phyloP scores from a whole-genome alignment of 2,113 vertebrate species.

The Alligator sinensis region DNA sequence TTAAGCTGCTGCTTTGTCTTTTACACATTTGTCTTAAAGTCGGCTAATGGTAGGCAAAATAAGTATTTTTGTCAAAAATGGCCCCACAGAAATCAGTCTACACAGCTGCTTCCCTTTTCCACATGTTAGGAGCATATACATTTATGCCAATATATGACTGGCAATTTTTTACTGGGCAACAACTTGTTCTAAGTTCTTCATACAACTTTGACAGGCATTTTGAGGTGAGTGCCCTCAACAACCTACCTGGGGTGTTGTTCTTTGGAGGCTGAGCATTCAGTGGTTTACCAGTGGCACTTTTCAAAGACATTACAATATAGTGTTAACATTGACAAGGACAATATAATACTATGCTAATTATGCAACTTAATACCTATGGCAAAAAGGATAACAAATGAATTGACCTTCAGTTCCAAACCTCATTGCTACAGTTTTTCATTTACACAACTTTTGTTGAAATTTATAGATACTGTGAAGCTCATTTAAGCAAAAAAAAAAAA shows the following conservation, averaged over 20 bases:
- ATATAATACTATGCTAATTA: conserved; percentile 56
- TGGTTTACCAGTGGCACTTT: conserved; percentile 42
- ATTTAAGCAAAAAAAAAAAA: conserved; percentile 25
- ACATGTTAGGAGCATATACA: not conserved
- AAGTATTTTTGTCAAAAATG: conserved; percentile 27
- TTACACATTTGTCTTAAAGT: conserved; percentile 66
- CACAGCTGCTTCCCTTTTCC: not conserved
- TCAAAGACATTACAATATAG: conserved; percentile 34
- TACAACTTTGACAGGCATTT: not conserved
- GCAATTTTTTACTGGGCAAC: conserved; percentile 38
- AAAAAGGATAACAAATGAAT: conserved; percentile 55
- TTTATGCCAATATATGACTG: not conserved
- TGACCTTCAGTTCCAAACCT: conserved; percentile 28
- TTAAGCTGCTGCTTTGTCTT: conserved; percentile 57
- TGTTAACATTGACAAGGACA: conserved; percentile 57
- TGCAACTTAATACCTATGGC: conserved; percentile 65
- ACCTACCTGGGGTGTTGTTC: conserved; percentile 34
- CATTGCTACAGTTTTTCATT: conserved; percentile 35
- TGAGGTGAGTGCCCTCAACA: conserved; percentile 41
- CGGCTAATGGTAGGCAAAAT: not conserved
- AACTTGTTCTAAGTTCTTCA: conserved; percentile 33
- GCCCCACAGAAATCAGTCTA: not conserved
- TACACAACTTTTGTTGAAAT: conserved; percentile 54
- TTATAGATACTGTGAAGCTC: conserved; percentile 41
- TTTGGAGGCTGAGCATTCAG: not conserved